phyloP scores from a whole-genome alignment of 1,140 invertebrate genomes.

The Parapsyche elsis region DNA sequence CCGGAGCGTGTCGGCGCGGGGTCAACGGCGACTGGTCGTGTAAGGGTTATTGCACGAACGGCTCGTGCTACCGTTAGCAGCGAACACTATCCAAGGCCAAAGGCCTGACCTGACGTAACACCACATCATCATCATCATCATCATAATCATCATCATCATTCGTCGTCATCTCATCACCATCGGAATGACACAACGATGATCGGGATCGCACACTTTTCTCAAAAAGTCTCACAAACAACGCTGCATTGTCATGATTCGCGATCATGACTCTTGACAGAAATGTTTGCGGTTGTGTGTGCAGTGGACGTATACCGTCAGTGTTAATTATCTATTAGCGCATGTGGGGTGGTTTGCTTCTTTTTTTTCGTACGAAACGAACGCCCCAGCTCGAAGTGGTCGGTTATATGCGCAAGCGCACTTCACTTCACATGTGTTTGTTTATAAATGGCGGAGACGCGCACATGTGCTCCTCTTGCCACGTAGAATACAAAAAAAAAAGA shows the following conservation, averaged over 20 bases:
- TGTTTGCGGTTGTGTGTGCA: no score
- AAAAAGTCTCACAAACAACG: no score
- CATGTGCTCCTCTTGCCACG: slow-evolving; percentile 25
- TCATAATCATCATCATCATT: not conserved
- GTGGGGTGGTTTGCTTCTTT: not conserved
- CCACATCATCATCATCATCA: not conserved
- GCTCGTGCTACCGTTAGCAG: slow-evolving; percentile 27
- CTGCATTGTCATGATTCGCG: no score
- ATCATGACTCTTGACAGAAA: no score
- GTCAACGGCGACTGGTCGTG: slow-evolving; percentile 20
- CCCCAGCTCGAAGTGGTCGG: not conserved
- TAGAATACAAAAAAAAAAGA: not conserved
- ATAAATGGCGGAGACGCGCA: slow-evolving; percentile 22
- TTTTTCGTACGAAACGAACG: not conserved
- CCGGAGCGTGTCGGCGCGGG: slow-evolving; percentile 4
- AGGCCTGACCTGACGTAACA: slow-evolving; percentile 37
- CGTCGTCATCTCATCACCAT: not conserved
- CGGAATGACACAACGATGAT: no score
- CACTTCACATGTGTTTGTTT: slow-evolving; percentile 41
- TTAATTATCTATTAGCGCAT: not conserved
- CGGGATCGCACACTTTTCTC: no score
- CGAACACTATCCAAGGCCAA: slow-evolving; percentile 13
- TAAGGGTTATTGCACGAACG: slow-evolving; percentile 25
- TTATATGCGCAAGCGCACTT: slow-evolving; percentile 27
- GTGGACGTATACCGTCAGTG: not conserved